phyloP scores from a whole-genome alignment of 2,113 vertebrate genomes.

The Hippocampus mohnikei region DNA sequence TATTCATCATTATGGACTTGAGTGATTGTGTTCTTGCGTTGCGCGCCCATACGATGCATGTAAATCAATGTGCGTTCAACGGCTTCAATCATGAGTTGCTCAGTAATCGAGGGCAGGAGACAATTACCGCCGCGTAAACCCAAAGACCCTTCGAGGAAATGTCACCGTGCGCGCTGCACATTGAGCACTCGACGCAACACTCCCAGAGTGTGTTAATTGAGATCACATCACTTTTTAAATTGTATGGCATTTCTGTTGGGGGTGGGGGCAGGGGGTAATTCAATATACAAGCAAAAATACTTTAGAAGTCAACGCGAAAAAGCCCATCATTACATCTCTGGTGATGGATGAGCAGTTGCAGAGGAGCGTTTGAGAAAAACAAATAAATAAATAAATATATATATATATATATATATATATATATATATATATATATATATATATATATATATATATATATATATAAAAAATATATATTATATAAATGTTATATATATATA shows the following conservation, averaged over 20 bases:
- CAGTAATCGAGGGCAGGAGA: constrained; percentile 54
- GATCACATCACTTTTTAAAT: not conserved
- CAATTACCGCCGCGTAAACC: constrained; percentile 53
- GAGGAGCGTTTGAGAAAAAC: not conserved
- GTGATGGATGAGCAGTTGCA: not conserved
- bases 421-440: too few relatives aligned
- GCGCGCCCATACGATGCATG: constrained; percentile 37
- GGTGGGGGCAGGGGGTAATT: too few relatives aligned
- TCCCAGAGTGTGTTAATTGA: constrained; percentile 6
- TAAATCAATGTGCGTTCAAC: constrained; percentile 59
- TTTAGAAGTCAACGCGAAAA: not conserved
- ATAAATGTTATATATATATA: too few relatives aligned
- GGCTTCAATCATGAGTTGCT: constrained; percentile 50
- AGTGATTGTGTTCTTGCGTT: constrained; percentile 56
- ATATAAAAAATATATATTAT: too few relatives aligned
- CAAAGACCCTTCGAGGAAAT: constrained; percentile 50
- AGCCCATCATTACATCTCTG: not conserved
- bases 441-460: too few relatives aligned
- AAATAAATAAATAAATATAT: too few relatives aligned
- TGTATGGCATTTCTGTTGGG: not conserved
- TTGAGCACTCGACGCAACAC: not conserved
- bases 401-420: too few relatives aligned
- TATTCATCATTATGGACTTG: constrained; percentile 54
- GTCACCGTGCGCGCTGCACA: constrained; percentile 26
- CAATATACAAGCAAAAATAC: not conserved